Evolutionary conservation across 2,888 invertebrate species (phyloP), one percentile per base, ranked within the genome.

Genomic region (Dryobota labecula): DNA sequence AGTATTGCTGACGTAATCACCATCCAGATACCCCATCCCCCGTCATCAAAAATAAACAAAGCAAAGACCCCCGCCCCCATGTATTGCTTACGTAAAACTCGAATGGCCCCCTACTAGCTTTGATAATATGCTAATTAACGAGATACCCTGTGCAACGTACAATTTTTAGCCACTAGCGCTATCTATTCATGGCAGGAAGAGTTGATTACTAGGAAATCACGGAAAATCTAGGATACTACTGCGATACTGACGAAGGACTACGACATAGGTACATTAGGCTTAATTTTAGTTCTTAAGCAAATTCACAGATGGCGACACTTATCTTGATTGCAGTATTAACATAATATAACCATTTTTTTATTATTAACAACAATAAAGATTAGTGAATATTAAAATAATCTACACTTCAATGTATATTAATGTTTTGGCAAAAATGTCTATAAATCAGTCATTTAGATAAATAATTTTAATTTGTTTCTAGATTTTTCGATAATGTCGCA

Each of bases 401-500:
- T 8, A 43, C n/a, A n/a, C n/a, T n/a, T 30, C 1, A 20, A n/a
- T n/a, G 4, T 60, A 15, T 15, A 43, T 27, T 2, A 0, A 13
- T 27, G 20, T 41, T 20, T 20, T 20, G 13, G 13, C 9, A 41
- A 27, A 60, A 27, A 27, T 20, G 7, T 18, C 11, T 24, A 24
- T 38, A 38, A 58, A 57, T 18, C 9, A 56, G 5, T 33, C 1
- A 33, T 58, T 36, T 57, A 41, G 0, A 2, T 15, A 49, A 7
- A 20, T 0, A 15, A 61, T 61, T 49, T n/a, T 30, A 45, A 57
- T 62, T 63, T 70, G 41, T 56, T 90, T 88, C 47, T 86, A 95
- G 95, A 71, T 94, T 88, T 75, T 94, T 94, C 81, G 85, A 92
- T 49, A 90, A 89, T 15, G 83, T 87, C 0, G 83, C 90, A 0